phyloP scores from a whole-genome alignment of 2,113 vertebrate species.

The Saccopteryx bilineata region DNA sequence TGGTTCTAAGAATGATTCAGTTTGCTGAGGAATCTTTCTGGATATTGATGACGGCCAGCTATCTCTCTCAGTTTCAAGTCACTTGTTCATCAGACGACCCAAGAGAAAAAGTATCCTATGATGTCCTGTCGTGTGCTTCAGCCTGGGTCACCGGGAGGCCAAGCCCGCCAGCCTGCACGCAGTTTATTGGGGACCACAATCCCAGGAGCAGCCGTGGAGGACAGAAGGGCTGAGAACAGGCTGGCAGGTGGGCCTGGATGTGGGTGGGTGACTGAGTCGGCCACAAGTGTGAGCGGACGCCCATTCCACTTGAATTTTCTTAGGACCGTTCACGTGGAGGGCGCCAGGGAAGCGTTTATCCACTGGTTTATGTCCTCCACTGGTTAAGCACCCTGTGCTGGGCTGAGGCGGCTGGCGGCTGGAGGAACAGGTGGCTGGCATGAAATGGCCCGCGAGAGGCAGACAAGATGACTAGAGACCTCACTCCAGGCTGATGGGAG shows the following conservation, averaged over 20 bases:
- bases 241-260: background rate
- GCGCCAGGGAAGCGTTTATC: fast-evolving
- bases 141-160: background rate
- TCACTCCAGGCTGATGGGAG: background rate
- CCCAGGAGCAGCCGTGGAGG: background rate
- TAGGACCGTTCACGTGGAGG: background rate
- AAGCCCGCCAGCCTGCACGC: background rate
- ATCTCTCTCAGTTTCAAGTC: background rate
- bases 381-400: background rate
- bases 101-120: background rate
- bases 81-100: background rate
- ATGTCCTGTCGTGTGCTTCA: background rate
- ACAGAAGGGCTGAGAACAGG: fast-evolving
- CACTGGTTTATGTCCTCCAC: fast-evolving
- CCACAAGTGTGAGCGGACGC: background rate
- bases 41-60: background rate
- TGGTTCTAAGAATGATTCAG: background rate
- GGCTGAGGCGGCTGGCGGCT: background rate
- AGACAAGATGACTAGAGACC: background rate
- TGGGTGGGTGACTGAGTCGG: fast-evolving
- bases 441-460: background rate
- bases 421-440: no score
- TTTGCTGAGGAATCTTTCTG: background rate
- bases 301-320: background rate
- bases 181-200: background rate